These are phyloP conservation scores for Embidobia sp. DNA, from an alignment of 2,888 invertebrate species.

Conservation along the genomic window DNA sequence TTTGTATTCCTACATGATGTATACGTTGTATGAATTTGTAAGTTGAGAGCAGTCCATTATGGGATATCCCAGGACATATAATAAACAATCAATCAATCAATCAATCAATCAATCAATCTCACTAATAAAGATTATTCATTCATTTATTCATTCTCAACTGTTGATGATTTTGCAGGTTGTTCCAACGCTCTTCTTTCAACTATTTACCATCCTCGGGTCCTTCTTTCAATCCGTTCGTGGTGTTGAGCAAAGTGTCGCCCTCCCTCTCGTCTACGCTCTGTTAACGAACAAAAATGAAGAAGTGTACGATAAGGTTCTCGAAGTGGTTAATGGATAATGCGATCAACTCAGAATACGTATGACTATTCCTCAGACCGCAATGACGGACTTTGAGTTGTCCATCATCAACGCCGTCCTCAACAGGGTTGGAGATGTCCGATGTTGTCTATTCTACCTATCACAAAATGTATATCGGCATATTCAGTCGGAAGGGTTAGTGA, in stretches of 20 bases:
- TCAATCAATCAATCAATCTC: too few species aligned
- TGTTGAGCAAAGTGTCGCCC: background rate
- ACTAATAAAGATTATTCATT: too few species aligned
- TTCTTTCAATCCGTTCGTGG: background rate
- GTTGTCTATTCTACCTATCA: background rate
- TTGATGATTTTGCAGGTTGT: too few species aligned
- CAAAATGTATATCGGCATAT: background rate
- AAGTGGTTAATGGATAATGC: background rate
- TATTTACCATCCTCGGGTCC: background rate
- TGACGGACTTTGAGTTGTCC: background rate
- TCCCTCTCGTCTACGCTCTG: too few species aligned
- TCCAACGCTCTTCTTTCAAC: background rate
- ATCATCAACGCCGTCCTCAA: background rate
- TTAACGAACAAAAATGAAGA: background rate
- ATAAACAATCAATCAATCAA: too few species aligned
- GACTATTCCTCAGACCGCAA: background rate
- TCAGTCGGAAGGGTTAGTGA: background rate
- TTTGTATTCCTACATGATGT: too few species aligned
- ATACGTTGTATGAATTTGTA: too few species aligned
- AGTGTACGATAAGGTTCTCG: background rate
- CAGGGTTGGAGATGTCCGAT: background rate
- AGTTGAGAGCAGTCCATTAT: too few species aligned
- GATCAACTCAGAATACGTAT: background rate
- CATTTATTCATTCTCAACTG: too few species aligned
- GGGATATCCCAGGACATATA: too few species aligned